phyloP scores from a whole-genome alignment of 2,888 invertebrate species.

The Margaritifera margaritifera region DNA sequence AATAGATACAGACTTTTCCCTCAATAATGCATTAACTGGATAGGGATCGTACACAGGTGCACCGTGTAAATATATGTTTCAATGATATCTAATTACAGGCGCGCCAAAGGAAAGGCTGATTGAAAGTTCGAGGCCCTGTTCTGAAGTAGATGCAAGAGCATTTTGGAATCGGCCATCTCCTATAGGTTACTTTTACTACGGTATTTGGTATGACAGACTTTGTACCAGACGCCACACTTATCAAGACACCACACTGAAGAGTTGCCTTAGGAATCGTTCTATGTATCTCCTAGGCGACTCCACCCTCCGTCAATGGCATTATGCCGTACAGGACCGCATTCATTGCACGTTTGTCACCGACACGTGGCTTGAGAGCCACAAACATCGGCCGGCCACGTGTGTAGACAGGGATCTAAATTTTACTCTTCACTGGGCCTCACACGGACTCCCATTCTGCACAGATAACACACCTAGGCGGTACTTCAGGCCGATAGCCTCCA shows the following conservation, averaged over 20 bases:
- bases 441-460: slow-evolving; percentile 33
- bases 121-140: background rate
- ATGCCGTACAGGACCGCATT: slow-evolving; percentile 6
- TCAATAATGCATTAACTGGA: no score
- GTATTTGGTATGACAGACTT: slow-evolving; percentile 8
- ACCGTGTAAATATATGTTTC: no score
- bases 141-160: background rate
- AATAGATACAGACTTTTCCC: no score
- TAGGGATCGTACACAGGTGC: no score
- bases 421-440: slow-evolving; percentile 19
- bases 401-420: slow-evolving; percentile 14
- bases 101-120: no score
- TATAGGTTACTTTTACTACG: slow-evolving; percentile 10
- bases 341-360: slow-evolving; percentile 27
- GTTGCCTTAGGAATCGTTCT: slow-evolving; percentile 13
- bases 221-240: background rate
- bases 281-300: slow-evolving; percentile 29
- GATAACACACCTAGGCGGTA: slow-evolving; percentile 24
- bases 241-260: background rate
- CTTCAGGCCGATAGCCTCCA: slow-evolving; percentile 19
- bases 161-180: slow-evolving; percentile 12
- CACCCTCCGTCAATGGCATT: slow-evolving; percentile 22
- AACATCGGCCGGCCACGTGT: slow-evolving; percentile 26
- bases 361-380: slow-evolving; percentile 16
- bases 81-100: no score